Percentiles rank a stretch among this genome's conserved stretches.
Conservation (phyloP, 2,113 vertebrate genomes). For the Calonectris borealis region DNA sequence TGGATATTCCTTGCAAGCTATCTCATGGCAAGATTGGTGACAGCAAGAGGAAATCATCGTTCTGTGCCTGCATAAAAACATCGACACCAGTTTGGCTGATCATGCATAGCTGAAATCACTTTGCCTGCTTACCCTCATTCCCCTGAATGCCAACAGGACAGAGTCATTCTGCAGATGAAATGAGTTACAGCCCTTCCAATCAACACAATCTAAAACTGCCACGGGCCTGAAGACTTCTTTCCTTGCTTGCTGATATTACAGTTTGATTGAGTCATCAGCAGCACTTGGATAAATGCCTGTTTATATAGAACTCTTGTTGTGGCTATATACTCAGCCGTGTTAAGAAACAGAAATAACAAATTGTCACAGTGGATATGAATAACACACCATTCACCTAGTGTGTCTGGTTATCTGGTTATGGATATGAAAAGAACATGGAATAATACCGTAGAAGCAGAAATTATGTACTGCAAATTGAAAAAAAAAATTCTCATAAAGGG, state of each 20-base stretch:
- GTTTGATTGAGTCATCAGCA: conserved; percentile 35
- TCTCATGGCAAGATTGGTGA: neutral
- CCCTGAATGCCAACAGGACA: conserved; percentile 7
- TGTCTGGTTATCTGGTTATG: neutral
- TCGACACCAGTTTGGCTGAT: neutral
- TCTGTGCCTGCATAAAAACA: conserved; percentile 15
- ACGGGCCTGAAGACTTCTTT: neutral
- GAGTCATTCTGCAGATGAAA: conserved; percentile 12
- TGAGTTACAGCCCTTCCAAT: conserved; percentile 25
- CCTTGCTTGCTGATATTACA: neutral
- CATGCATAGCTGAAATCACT: neutral
- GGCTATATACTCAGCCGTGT: neutral
- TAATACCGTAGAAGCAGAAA: neutral
- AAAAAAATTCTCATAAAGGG: neutral
- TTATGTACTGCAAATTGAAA: neutral
- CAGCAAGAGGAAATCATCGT: neutral
- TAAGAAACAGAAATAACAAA: conserved; percentile 20
- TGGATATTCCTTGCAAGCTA: neutral
- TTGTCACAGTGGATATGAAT: neutral
- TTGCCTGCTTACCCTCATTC: neutral
- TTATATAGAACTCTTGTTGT: neutral
- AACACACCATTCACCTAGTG: neutral
- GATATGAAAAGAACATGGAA: neutral
- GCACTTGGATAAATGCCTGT: neutral
- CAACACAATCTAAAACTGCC: neutral